Base-by-base conservation (phyloP, 2,113 vertebrate genomes). In the Poeciliopsis turrubarensis region DNA sequence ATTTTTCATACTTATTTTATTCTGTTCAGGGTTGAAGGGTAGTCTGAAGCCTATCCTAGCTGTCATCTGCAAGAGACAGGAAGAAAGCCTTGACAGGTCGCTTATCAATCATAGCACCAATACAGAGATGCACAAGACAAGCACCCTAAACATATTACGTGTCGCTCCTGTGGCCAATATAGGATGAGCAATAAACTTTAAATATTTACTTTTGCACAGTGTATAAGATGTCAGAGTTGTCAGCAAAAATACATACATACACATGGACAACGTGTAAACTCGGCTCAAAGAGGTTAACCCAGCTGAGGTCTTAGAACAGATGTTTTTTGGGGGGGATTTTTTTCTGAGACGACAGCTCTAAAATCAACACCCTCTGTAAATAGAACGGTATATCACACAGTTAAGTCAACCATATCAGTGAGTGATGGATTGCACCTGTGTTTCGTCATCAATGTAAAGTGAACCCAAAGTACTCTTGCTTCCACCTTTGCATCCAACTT, bases 371-470 rank as follows among this genome's bases (percentile, higher is more conserved):
- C 64, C 69, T 29, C 29, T 60, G 72, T 61, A 75, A 79, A 85
- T 80, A 68, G 39, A 75, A 60, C 75, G n/a, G 41, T 60, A 75
- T 69, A 72, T 80, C 65, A 76, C 39, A 30, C 69, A 70, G 54
- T 41, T 77, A 70, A 63, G 57, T 82, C 64, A 78, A 65, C 70
- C 22, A 8, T 34, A 67, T 61, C 75, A 84, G 72, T 41, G 71
- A 70, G 73, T 84, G 84, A 88, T 81, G 72, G 68, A 86, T 77
- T 78, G 68, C 66, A 66, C 32, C 31, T 22, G 17, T 78, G 44
- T 78, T 82, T 74, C 74, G 69, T 72, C 69, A 31, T 14, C 66
- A 32, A 51, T 70, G 34, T 73, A 77, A 47, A 72, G 54, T 41
- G 51, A 87, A 73, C 61, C 51, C 6, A 10, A 68, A 60, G 39